A percentile compares a stretch with the other conserved stretches of the same genome.
Evolutionary conservation across 2,113 vertebrate genomes (phyloP).

Genomic region (Eulacestoma nigropectus): DNA sequence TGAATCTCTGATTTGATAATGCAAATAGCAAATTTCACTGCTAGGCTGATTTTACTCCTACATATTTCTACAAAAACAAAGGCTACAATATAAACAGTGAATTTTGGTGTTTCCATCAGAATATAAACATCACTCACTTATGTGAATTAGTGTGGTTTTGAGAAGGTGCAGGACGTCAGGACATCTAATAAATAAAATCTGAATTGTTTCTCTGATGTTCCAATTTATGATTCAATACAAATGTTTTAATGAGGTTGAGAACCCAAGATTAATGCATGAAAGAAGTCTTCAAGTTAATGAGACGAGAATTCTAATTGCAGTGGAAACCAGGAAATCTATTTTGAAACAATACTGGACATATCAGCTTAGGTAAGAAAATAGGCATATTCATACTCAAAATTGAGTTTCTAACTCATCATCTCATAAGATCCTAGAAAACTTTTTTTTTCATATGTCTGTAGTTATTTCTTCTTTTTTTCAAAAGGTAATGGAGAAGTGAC

Average conservation of each 20-base stretch:
- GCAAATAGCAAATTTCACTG: background rate
- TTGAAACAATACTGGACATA: background rate
- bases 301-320: background rate
- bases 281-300: background rate
- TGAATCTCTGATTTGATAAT: background rate
- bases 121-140: background rate
- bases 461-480: background rate
- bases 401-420: background rate
- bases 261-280: background rate
- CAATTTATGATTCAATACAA: background rate
- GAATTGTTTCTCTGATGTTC: background rate
- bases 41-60: background rate
- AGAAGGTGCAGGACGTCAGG: background rate
- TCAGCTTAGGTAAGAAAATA: background rate
- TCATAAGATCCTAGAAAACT: background rate
- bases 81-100: background rate
- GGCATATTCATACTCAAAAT: background rate
- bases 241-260: background rate
- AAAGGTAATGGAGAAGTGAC: background rate
- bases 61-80: background rate
- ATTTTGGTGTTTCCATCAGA: background rate
- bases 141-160: background rate
- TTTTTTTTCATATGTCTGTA: background rate
- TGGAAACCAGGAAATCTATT: background rate
- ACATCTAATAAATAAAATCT: background rate